Conservation (phyloP, 2,797 vertebrate genomes). For the Notoglanidium macrostoma region DNA sequence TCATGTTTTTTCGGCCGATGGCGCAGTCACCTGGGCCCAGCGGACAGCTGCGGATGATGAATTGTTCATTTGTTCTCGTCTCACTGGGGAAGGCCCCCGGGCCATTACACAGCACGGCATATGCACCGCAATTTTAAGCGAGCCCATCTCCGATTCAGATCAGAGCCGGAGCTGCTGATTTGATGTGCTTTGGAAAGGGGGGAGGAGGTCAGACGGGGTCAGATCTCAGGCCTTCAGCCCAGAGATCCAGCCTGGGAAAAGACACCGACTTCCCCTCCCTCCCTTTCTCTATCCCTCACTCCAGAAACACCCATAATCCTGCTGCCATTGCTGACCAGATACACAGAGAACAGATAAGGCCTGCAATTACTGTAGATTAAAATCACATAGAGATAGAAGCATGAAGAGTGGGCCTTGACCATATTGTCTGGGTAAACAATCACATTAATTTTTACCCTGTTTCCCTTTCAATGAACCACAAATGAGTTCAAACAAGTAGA, state of each 20-base stretch:
- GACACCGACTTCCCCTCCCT: constrained; percentile 42
- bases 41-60: constrained; percentile 80
- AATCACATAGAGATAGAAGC: constrained; percentile 37
- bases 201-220: constrained; percentile 63
- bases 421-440: neutral
- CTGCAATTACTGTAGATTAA: constrained; percentile 56
- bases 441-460: neutral
- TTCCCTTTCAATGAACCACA: neutral
- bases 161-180: constrained; percentile 60
- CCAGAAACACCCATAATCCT: constrained; percentile 12
- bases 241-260: constrained; percentile 59
- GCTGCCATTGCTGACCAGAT: constrained; percentile 26
- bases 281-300: neutral
- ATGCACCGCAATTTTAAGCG: constrained; percentile 68
- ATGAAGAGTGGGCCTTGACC: constrained; percentile 2
- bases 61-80: constrained; percentile 78
- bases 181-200: constrained; percentile 54
- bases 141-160: constrained; percentile 61
- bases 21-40: constrained; percentile 79
- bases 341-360: constrained; percentile 34
- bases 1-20: constrained; percentile 57
- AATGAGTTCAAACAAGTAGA: neutral
- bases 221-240: constrained; percentile 54
- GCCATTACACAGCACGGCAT: constrained; percentile 75
- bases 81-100: constrained; percentile 66